Conservation (phyloP, 2,888 invertebrate genomes). For the Pegoplata infirma region DNA sequence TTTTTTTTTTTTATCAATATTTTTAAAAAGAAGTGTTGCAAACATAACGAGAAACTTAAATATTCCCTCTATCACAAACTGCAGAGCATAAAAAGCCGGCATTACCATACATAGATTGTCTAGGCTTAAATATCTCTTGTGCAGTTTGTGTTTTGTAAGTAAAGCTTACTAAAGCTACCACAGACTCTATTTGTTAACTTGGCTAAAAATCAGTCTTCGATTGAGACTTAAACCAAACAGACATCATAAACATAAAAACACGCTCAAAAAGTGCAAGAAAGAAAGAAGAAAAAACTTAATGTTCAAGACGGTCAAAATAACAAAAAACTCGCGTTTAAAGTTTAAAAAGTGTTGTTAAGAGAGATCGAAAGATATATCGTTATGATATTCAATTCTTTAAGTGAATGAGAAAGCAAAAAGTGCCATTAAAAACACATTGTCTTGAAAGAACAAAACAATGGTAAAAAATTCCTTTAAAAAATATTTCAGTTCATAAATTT, state of each 20-base stretch:
- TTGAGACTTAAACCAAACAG: conserved; percentile 51
- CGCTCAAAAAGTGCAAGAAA: conserved; percentile 27
- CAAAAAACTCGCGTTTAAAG: background rate
- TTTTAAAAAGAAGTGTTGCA: background rate
- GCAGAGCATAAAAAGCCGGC: conserved; percentile 16
- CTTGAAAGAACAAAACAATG: background rate
- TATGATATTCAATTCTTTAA: background rate
- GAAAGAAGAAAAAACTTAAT: conserved; percentile 5
- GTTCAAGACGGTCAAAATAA: background rate
- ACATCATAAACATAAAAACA: conserved; percentile 16
- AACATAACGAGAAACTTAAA: conserved; percentile 13
- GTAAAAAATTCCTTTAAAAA: background rate
- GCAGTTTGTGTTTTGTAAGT: background rate
- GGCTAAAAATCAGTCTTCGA: conserved; percentile 53
- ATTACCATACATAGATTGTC: conserved; percentile 31
- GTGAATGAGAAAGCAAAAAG: conserved; percentile 15
- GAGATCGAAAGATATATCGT: conserved; percentile 6
- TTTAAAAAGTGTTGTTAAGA: background rate
- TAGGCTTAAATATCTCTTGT: conserved; percentile 25
- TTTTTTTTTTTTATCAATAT: no score
- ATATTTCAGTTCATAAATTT: conserved; percentile 10
- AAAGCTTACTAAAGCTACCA: background rate
- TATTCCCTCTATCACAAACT: no score
- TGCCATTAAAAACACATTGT: conserved; percentile 37
- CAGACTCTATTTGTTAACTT: conserved; percentile 28